Evolutionary conservation across 2,888 invertebrate genomes (phyloP), one percentile per base, ranked within the genome.

Genomic region (Omphaloscelis lunosa): DNA sequence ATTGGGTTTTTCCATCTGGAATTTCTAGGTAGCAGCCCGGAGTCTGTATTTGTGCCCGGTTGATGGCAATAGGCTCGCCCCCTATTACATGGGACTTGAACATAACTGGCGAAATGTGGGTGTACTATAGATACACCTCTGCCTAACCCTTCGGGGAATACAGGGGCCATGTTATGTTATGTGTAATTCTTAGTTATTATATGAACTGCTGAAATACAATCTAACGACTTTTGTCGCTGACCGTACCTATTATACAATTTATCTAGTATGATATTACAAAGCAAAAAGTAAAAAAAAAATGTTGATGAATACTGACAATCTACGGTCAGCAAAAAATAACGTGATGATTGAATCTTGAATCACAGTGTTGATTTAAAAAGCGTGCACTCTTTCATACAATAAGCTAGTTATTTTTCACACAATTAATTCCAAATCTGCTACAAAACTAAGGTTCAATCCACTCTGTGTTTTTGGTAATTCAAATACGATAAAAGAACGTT

Each of bases 401-500:
- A 7, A 17, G 2, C 8, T 12, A 9, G 0, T 23, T 29, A 63
- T 27, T 56, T 45, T 27, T 34, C 4, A 39, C 34, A 27, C 27
- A 27, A 39, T 61, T 51, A 11, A 9, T 59, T 39, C 20, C 45
- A 0, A 39, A 63, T n/a, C 45, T 62, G 15, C 20, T 39, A 59
- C n/a, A 65, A 58, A 79, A 29, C 34, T 27, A 65, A 74, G 41
- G 69, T 77, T 69, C 41, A 39, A 56, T 53, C 2, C 23, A 34
- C 77, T 72, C 29, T 62, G 56, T 59, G 68, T 61, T 59, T 81
- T 66, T 72, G 67, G 81, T 69, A 27, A 77, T 45, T 17, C 61
- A 81, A 80, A 76, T 67, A 78, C n/a, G 59, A 70, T 61, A 66
- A 76, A 48, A 34, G 27, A 77, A 77, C 53, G 72, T 39, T 82